Base-by-base conservation (phyloP, 1,140 invertebrate species). In the Drosophila fuyamai region DNA sequence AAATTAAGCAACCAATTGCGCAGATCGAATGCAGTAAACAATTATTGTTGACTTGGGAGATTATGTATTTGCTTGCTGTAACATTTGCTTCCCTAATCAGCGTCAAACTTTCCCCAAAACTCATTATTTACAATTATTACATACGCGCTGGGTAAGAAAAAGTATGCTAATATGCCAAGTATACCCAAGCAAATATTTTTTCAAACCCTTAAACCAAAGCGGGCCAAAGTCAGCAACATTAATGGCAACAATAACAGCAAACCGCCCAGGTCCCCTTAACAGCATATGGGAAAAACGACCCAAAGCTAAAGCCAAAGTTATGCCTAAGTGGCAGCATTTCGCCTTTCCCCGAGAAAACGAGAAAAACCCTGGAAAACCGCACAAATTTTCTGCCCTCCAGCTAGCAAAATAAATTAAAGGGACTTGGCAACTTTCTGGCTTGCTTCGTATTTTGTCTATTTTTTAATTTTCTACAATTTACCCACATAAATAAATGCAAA, bases 371-470 rank as follows among this genome's bases (percentile, higher is more conserved):
- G 23, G 23, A 63, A 73, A 76, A 65, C 14, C 41, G 12, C 38
- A 71, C 43, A 48, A 71, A 41, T 71, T 71, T 50, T 18, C 61
- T 59, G 61, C 59, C 76, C 56, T 66, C 43, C 58, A 73, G 83
- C 68, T 44, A 70, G 27, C 48, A 66, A 89, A 83, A 89, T 88
- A 79, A 83, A 89, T 88, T 83, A 82, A 86, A 88, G 83, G 71
- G 55, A 40, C 71, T 48, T 46, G 47, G 29, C 41, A 79, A 73
- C 43, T 79, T 76, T 84, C 50, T 62, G 44, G 36, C 56, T 63
- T 62, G 40, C 66, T 44, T 48, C 23, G 14, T 14, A 16, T 50
- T 54, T 62, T 44, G 54, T 57, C 61, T 72, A 65, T 79, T 76
- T 88, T 72, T 79, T 79, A 72, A 82, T 77, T 54, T 85, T 78